Conservation (phyloP, 2,797 vertebrate species). For the Ptychobarbus kaznakovi region DNA sequence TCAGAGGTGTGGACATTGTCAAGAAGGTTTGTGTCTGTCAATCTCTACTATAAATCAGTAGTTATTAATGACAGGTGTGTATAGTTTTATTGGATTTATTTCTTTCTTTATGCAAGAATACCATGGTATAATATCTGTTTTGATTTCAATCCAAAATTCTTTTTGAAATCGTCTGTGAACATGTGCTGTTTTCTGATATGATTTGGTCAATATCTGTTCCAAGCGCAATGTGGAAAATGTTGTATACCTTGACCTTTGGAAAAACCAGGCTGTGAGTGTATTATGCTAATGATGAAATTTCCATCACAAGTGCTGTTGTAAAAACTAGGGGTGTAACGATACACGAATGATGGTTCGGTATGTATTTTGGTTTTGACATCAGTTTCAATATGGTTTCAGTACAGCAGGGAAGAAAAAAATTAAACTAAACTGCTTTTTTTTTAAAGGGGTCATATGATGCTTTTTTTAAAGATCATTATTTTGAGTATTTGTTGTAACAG, state of each 20-base stretch:
- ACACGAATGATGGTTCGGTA: too few species aligned
- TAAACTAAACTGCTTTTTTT: too few species aligned
- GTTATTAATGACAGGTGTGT: conserved; percentile 5
- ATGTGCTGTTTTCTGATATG: neutral
- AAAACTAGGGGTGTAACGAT: neutral
- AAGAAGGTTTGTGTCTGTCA: neutral
- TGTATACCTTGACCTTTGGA: neutral
- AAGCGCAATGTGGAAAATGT: too few species aligned
- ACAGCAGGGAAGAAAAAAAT: too few species aligned
- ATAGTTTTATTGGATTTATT: neutral
- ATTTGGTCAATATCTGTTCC: neutral
- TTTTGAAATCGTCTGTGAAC: neutral
- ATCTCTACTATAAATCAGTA: neutral
- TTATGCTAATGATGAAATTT: neutral
- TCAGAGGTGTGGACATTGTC: neutral
- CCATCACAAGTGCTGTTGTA: neutral
- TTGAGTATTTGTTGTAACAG: too few species aligned
- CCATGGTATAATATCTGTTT: neutral
- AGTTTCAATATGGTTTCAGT: too few species aligned
- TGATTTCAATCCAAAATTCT: neutral
- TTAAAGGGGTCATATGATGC: too few species aligned
- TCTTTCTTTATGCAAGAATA: neutral
- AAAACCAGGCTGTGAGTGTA: neutral
- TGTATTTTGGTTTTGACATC: too few species aligned
- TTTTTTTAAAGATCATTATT: too few species aligned